These are phyloP conservation scores for Luffia ferchaultella DNA, from an alignment of 2,888 invertebrate genomes.

Conservation along the genomic window DNA sequence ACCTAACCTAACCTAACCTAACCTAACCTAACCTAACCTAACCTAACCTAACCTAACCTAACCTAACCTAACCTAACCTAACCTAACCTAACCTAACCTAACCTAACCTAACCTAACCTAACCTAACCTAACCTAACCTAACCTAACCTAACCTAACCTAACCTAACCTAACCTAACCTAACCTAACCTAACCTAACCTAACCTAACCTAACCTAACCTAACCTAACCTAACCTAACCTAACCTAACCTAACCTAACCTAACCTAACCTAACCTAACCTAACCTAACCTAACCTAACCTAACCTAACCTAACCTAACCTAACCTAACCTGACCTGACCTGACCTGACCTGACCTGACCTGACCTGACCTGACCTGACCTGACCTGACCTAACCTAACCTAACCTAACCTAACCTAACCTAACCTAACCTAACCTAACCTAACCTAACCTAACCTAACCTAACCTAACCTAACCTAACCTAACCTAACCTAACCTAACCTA, in stretches of 20 bases:
- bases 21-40: conserved; percentile 7
- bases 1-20: conserved; percentile 6
- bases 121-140: conserved; percentile 8
- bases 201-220: conserved; percentile 7
- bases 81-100: conserved; percentile 8
- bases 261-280: conserved; percentile 8
- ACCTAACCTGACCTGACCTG: conserved; percentile 7
- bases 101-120: conserved; percentile 8
- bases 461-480: conserved; percentile 6
- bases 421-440: conserved; percentile 7
- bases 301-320: conserved; percentile 6
- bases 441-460: conserved; percentile 2
- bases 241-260: conserved; percentile 8
- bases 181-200: conserved; percentile 8
- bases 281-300: conserved; percentile 6
- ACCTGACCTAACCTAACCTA: conserved; percentile 6
- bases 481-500: conserved; percentile 7
- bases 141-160: conserved; percentile 8
- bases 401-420: conserved; percentile 7
- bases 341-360: conserved; percentile 6
- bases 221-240: conserved; percentile 8
- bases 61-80: conserved; percentile 8
- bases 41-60: conserved; percentile 6
- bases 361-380: conserved; percentile 2
- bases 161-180: conserved; percentile 8